Conservation (phyloP, 37 sponge, comb jelly and placozoan genomes). For the Eunapius fragilis region DNA sequence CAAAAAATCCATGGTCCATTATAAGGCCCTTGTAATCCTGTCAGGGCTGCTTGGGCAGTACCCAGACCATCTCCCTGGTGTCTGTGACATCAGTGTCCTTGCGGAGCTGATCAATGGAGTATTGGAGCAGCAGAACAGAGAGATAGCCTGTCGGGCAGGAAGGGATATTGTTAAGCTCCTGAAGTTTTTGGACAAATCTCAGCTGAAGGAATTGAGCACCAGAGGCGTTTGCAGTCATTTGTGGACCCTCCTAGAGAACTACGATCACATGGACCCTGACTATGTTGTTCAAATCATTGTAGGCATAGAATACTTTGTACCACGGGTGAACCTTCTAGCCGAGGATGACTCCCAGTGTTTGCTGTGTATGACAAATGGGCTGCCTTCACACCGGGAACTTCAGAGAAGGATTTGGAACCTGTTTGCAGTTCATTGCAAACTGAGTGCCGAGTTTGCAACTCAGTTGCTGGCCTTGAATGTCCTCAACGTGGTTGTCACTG, state of each 20-base stretch:
- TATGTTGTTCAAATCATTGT: conserved; percentile 23
- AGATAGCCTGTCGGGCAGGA: conserved; percentile 8
- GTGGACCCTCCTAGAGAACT: conserved; percentile 13
- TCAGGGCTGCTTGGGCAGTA: conserved; percentile 25
- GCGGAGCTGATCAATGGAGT: conserved; percentile 17
- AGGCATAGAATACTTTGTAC: conserved; percentile 33
- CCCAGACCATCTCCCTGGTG: conserved; percentile 20
- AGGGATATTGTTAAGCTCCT: conserved; percentile 16
- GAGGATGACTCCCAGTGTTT: conserved; percentile 24
- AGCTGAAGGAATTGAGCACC: conserved; percentile 27
- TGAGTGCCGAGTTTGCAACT: background rate
- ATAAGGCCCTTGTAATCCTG: conserved; percentile 5
- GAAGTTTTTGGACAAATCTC: conserved; percentile 34
- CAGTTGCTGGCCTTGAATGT: background rate
- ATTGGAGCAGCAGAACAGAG: background rate
- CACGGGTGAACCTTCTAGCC: conserved; percentile 2
- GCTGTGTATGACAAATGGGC: conserved; percentile 42
- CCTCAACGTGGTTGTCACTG: background rate
- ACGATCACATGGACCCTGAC: conserved; percentile 14
- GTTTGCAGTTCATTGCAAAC: conserved; percentile 17
- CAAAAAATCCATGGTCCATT: background rate
- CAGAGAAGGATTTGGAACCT: conserved; percentile 59
- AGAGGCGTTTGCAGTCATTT: conserved; percentile 36
- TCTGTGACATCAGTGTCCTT: conserved; percentile 21
- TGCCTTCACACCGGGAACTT: conserved; percentile 2